Evolutionary conservation across 2,888 invertebrate genomes (phyloP), one percentile per base, ranked within the genome.

Genomic region (Leptothorax acervorum): DNA sequence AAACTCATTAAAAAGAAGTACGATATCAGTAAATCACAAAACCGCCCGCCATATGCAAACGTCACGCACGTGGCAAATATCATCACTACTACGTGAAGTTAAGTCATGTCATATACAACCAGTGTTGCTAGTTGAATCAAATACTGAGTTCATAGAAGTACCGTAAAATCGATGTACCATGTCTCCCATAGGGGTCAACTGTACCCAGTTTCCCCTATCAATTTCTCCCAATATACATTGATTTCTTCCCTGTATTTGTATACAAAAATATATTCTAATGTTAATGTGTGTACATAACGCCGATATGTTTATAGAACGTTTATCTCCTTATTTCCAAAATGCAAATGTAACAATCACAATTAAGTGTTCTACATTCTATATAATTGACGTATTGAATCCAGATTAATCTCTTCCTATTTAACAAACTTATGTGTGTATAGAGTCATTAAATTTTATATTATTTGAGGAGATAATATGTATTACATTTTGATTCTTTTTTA

Each of bases 381-480:
- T 55, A 83, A 83, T 71, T 83, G 75, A 74, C 66, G 73, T 79
- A 75, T 83, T 83, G 60, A 83, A 81, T 85, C 42, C 63, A 45
- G 15, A 66, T 45, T 28, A 42, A 23, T 45, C 0, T 45, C 11
- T 66, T n/a, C 9, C 6, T 65, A 42, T 65, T 23, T 39, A 63
- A 35, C 23, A n/a, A 9, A 15, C 4, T 55, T 11, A 8, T 0
- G 8, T 42, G 1, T 73, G 18, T 35, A 28, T n/a, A 71, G 31
- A 62, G 18, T 74, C 4, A 62, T 35, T 53, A 39, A 5, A 8
- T 51, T 28, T 53, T 55, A 35, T 23, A 42, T 53, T 48, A 39
- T 23, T 81, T 12, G 48, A 35, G 3, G 23, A 23, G 35, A 35
- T 35, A 11, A 35, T 35, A 11, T 48, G 11, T 28, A 31, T 68